Conservation (phyloP, 2,797 vertebrate species). For the Euphonia xanthogaster region DNA sequence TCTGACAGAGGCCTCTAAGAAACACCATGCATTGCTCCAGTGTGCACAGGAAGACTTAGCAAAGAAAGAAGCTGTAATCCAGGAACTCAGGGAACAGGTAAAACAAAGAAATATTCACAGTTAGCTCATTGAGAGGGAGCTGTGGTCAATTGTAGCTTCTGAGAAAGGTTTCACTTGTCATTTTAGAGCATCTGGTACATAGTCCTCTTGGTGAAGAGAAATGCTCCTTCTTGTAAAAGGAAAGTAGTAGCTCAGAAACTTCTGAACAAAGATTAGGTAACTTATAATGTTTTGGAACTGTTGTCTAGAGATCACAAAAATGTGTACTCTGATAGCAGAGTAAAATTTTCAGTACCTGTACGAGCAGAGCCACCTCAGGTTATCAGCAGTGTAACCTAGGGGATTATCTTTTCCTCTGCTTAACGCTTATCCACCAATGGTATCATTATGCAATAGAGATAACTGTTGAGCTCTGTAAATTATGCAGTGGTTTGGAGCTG, state of each 20-base stretch:
- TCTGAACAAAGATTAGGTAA: background rate
- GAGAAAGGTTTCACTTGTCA: background rate
- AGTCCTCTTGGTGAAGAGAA: background rate
- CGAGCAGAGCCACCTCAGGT: background rate
- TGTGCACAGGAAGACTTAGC: slow-evolving; percentile 79
- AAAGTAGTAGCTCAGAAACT: background rate
- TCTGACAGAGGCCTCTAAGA: slow-evolving; percentile 86
- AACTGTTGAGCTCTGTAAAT: background rate
- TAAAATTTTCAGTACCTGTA: background rate
- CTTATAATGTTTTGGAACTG: background rate
- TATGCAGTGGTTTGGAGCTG: background rate
- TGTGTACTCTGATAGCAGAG: background rate
- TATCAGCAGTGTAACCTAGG: background rate
- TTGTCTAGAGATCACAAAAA: background rate
- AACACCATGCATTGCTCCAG: slow-evolving; percentile 83
- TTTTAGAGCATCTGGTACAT: background rate
- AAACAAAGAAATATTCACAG: background rate
- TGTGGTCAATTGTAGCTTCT: background rate
- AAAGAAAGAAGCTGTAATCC: slow-evolving; percentile 81
- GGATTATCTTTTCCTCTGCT: background rate
- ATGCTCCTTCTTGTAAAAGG: background rate
- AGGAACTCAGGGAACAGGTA: slow-evolving; percentile 85
- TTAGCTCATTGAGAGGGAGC: background rate
- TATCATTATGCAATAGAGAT: background rate
- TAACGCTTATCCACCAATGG: rapidly evolving